Evolutionary conservation across 2,797 vertebrate genomes (phyloP).

Genomic region (Scolopax bukidnonensis): DNA sequence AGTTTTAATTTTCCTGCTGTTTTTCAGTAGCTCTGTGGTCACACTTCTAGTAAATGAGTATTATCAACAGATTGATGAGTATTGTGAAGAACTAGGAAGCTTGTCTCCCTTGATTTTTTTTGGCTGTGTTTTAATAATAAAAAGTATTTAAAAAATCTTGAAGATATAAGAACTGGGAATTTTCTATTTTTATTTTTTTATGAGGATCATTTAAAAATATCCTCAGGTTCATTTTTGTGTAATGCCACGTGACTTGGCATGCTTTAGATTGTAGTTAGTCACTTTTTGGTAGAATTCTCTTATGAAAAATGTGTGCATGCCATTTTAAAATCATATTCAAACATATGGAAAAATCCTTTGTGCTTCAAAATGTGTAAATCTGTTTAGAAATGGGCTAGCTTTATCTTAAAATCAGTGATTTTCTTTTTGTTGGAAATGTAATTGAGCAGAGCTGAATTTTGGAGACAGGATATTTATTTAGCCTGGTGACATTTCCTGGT

Average conservation of each 20-base stretch:
- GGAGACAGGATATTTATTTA: not conserved
- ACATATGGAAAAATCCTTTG: conserved; percentile 40
- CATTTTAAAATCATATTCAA: conserved; percentile 26
- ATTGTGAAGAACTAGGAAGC: not conserved
- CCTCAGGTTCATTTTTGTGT: conserved; percentile 19
- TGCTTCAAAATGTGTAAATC: conserved; percentile 39
- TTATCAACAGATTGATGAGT: not conserved
- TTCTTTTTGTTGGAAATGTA: not conserved
- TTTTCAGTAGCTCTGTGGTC: not conserved
- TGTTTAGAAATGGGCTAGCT: conserved; percentile 14
- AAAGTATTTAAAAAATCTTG: not conserved
- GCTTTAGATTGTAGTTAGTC: conserved; percentile 13
- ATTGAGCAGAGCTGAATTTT: not conserved
- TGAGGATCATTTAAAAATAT: conserved; percentile 17
- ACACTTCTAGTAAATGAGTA: not conserved
- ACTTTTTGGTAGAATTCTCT: conserved; percentile 40
- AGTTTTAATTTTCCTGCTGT: conserved; percentile 4
- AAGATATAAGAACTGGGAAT: not conserved
- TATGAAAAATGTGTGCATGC: conserved; percentile 13
- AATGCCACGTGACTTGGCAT: not conserved
- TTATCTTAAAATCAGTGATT: not conserved
- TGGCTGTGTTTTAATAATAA: not conserved
- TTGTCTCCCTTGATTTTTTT: not conserved
- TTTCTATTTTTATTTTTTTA: not conserved
- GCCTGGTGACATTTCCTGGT: not conserved